These are phyloP conservation scores for Dione vanillae DNA, from an alignment of 2,888 invertebrate species.

Conservation along the genomic window DNA sequence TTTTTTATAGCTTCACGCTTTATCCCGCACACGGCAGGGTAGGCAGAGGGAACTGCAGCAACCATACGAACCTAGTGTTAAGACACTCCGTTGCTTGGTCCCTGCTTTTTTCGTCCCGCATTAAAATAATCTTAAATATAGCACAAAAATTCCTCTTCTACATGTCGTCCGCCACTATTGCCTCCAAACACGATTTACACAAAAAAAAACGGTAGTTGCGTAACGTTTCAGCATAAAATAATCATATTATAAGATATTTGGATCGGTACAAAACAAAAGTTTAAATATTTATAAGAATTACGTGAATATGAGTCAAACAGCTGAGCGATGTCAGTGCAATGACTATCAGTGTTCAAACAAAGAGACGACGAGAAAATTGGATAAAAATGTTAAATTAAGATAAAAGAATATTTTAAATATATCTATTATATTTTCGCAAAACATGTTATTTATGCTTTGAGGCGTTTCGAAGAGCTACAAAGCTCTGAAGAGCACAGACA, in stretches of 20 bases:
- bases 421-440: background rate
- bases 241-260: constrained; percentile 12
- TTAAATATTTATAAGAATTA: constrained; percentile 5
- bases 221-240: constrained; percentile 11
- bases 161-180: background rate
- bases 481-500: background rate
- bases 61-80: too few relatives aligned
- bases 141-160: background rate
- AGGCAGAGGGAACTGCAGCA: too few relatives aligned
- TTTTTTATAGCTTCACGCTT: too few relatives aligned
- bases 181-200: constrained; percentile 4
- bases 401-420: constrained; percentile 13
- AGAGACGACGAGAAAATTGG: constrained; percentile 8
- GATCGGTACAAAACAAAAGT: constrained; percentile 1
- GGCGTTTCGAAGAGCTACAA: background rate
- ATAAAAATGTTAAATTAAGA: constrained; percentile 20
- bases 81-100: too few relatives aligned
- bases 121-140: background rate
- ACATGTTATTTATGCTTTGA: background rate
- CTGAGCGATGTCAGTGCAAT: constrained; percentile 11
- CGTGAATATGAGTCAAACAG: background rate
- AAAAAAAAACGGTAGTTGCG: background rate
- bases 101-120: too few relatives aligned
- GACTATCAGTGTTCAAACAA: constrained; percentile 15
- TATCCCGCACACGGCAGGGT: too few relatives aligned